Evolutionary conservation across 2,113 vertebrate genomes (phyloP), one percentile per base, ranked within the genome.

Genomic region (Ceyx cyanopectus): DNA sequence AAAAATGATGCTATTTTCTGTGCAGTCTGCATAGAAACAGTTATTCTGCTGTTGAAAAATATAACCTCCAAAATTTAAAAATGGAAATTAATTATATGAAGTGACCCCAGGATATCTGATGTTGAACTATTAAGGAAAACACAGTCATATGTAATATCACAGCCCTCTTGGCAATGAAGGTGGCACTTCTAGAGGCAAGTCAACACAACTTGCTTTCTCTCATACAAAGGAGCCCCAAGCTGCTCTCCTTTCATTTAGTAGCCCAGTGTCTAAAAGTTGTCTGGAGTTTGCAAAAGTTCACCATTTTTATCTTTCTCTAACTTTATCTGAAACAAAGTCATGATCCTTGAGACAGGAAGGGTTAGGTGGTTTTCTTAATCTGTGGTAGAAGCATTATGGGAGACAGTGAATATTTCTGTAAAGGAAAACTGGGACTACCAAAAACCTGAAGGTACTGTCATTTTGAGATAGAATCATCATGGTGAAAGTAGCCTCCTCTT

Each of bases 101-200:
- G 23, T 63, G 46, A 27, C 41, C 79, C 16, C 12, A 62, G 27
- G 24, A 10, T n/a, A 74, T n/a, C 24, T 56, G 24, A 7, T 45
- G 30, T 70, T 79, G 48, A 85, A 82, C 7, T 18, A 10, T 20
- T 6, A 48, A 73, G 79, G 12, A 20, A n/a, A 87, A 19, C 12
- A 11, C 4, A 3, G 6, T 4, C 0, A 0, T 18, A 2, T 5
- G 65, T 8, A 19, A 7, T 22, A 51, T 53, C 45, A 85, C 30
- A 69, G 48, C 14, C 13, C 20, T 70, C 32, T 54, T 0, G 0
- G 53, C 76, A 75, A 57, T 4, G 24, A 66, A 24, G 0, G 0
- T 51, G 56, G 34, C 24, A 3, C 12, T 46, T 86, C n/a, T 61
- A 70, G 46, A 61, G 56, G 19, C 43, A 77, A 68, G 19, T 27